Evolutionary conservation across 37 sponge, comb jelly and placozoan species (phyloP).

Genomic region (Cladorhizidae sp.): DNA sequence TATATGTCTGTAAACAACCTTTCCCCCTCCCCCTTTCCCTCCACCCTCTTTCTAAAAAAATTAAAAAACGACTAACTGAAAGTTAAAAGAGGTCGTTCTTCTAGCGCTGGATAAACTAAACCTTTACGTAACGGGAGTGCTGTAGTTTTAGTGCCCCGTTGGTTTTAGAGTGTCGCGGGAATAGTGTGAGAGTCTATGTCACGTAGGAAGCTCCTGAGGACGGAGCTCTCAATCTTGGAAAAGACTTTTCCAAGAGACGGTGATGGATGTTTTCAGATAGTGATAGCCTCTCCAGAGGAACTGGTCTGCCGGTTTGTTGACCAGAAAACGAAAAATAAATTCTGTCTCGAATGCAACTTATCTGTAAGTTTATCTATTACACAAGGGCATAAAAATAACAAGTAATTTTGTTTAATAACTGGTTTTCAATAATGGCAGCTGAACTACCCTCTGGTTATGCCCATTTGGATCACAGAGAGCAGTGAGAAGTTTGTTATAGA

Average conservation of each 20-base stretch:
- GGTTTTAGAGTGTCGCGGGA: too few species aligned
- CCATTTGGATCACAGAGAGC: conserved; percentile 72
- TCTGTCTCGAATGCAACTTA: conserved; percentile 65
- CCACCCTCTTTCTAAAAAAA: too few species aligned
- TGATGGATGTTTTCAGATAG: conserved; percentile 57
- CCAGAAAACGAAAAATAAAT: conserved; percentile 17
- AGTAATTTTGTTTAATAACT: neutral
- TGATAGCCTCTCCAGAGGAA: conserved; percentile 66
- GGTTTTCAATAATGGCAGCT: conserved; percentile 37
- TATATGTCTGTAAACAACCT: too few species aligned
- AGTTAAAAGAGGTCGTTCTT: too few species aligned
- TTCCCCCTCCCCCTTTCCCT: too few species aligned
- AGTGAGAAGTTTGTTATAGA: conserved; percentile 39
- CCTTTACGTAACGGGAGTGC: too few species aligned
- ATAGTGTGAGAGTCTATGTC: neutral
- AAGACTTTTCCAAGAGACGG: conserved; percentile 61
- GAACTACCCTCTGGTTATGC: conserved; percentile 75
- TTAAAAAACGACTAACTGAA: too few species aligned
- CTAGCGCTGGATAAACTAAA: too few species aligned
- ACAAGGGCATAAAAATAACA: neutral
- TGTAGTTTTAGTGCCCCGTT: too few species aligned
- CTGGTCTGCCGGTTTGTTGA: conserved; percentile 68
- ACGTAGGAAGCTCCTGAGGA: neutral
- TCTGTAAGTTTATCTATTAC: conserved; percentile 51
- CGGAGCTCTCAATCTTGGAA: conserved; percentile 81